Evolutionary conservation across 2,888 invertebrate species (phyloP), one percentile per base, ranked within the genome.

Genomic region (Plagodis dolabraria): DNA sequence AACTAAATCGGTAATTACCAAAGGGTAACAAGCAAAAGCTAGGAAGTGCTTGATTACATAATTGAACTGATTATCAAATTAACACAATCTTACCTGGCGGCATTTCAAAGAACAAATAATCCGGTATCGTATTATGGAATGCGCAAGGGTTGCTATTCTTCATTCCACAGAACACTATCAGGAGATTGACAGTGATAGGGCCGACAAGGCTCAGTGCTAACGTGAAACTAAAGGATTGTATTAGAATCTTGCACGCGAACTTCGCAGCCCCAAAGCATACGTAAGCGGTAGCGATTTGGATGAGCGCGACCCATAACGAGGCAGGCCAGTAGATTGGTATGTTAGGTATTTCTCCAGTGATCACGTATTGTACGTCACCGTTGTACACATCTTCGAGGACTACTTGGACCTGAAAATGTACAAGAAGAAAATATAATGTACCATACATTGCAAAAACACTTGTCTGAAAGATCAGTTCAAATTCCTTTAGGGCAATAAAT

Each of bases 201-300:
- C 96, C 95, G 0, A 96, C 94, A 9, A 98, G 89, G 73, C 94
- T 95, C 44, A 98, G 87, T 0, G 98, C 97, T 63, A 98, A 94
- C 0, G 98, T 96, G 74, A 96, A 98, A 71, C 98, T 96, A 80
- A 97, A 96, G 54, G 95, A 94, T 83, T 98, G 98, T 79, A 99
- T 98, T 80, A 96, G 95, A 65, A 98, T 96, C 91, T 97, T 97
- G 89, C 97, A 97, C 0, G 97, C 96, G 70, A 97, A 97, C 88
- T 97, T 98, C 5, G 95, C 94, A 64, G 94, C 94, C 22, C 92
- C 91, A 75, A 95, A 96, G 69, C 95, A 94, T 8, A 96, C 68
- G 74, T 96, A 95, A 1, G 96, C 94, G 0, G 95, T 83, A 0
- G 86, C 65, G 0, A 96, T 92, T 83, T 97, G 97, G 36, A 96